phyloP scores from a whole-genome alignment of 2,113 vertebrate species.

The Hystrix cristata region DNA sequence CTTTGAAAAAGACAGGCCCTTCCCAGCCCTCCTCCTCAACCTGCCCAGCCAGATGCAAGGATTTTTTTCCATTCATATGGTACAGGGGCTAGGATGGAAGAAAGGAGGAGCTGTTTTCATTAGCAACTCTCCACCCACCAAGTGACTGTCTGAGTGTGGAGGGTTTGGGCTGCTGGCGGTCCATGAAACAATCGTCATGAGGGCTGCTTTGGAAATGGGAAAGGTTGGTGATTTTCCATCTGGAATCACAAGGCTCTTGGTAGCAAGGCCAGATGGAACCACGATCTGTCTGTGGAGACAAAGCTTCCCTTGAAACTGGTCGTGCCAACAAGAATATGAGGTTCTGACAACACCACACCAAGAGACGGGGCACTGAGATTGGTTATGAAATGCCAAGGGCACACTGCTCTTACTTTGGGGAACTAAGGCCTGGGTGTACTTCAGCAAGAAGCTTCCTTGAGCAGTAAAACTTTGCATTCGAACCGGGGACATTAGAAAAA shows the following conservation, averaged over 20 bases:
- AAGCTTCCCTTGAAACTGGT: slow-evolving; percentile 68
- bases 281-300: slow-evolving; percentile 44
- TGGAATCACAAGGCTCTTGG: slow-evolving; percentile 67
- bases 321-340: slow-evolving; percentile 8
- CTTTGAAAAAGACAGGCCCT: background rate
- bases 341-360: background rate
- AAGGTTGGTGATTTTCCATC: slow-evolving; percentile 65
- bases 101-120: slow-evolving; percentile 37
- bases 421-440: background rate
- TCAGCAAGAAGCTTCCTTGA: slow-evolving; percentile 3
- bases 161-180: background rate
- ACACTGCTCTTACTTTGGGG: background rate
- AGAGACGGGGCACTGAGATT: background rate
- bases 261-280: slow-evolving; percentile 69
- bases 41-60: slow-evolving; percentile 18
- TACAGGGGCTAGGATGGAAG: slow-evolving; percentile 8
- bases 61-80: background rate
- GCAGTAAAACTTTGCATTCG: background rate
- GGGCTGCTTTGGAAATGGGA: slow-evolving; percentile 21
- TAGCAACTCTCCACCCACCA: slow-evolving; percentile 3
- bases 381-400: slow-evolving; percentile 39
- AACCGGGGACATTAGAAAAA: background rate
- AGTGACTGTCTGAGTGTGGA: background rate
- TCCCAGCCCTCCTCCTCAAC: background rate
- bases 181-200: background rate